These are phyloP conservation scores for Nerophis ophidion DNA, from an alignment of 2,113 vertebrate species.

Conservation along the genomic window DNA sequence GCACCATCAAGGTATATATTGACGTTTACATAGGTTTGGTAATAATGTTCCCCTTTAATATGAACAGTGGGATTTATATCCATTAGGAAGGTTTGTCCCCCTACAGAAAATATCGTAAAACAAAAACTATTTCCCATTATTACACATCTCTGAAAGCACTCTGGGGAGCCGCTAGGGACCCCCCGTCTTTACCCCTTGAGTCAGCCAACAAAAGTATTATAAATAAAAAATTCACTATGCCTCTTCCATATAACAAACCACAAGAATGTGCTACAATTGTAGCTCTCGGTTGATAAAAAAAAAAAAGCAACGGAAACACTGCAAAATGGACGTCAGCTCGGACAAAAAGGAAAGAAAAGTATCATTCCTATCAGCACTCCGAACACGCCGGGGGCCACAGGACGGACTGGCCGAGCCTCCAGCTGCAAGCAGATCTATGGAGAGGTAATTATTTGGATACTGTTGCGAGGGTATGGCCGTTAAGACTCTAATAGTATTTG, in stretches of 20 bases:
- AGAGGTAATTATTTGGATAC: constrained; percentile 50
- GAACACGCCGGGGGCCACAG: constrained; percentile 28
- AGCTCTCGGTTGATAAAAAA: too few species aligned
- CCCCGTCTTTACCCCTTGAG: too few species aligned
- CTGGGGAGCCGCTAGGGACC: too few species aligned
- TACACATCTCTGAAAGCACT: too few species aligned
- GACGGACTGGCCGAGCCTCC: constrained; percentile 7
- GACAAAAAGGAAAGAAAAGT: constrained; percentile 25
- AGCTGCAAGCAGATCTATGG: constrained; percentile 27
- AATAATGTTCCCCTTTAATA: too few species aligned
- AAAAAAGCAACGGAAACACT: neutral
- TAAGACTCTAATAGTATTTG: constrained; percentile 50
- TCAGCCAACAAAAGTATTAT: neutral
- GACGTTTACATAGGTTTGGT: too few species aligned
- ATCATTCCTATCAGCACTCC: constrained; percentile 29
- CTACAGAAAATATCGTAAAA: too few species aligned
- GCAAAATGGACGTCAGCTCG: constrained; percentile 7
- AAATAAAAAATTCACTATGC: constrained; percentile 8
- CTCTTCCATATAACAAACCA: neutral
- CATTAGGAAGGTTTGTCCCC: too few species aligned
- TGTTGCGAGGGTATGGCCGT: constrained; percentile 41
- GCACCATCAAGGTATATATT: too few species aligned
- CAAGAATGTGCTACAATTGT: neutral
- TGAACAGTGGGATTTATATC: too few species aligned
- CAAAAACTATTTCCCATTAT: too few species aligned